Evolutionary conservation across 1,140 invertebrate genomes (phyloP), one percentile per base, ranked within the genome.

Genomic region (Yoshiicerus persimilis): DNA sequence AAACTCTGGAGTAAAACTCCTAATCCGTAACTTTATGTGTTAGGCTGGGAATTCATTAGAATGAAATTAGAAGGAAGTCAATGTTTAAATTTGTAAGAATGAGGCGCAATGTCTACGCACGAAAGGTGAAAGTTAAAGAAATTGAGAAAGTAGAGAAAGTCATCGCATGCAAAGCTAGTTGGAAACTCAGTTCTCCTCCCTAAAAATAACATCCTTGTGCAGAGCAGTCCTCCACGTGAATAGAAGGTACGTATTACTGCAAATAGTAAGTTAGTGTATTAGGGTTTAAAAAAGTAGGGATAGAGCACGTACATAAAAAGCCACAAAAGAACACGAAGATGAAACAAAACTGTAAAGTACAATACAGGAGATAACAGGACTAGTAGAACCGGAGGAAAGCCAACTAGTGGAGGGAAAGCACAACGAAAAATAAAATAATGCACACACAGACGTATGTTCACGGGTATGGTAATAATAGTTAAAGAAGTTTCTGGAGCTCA

Each of bases 61-160:
- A 80, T 80, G 34, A 36, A 80, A 80, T 80, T 80, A 80, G 30
- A 80, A 36, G 32, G 30, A 80, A 36, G 32, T 80, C 75, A 36
- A 80, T 80, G 75, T 80, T 77, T 77, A 77, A 77, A 77, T 77
- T 80, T 80, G 32, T 80, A 36, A 80, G 32, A 80, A 36, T 36
- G n/a, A 80, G 75, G 34, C 30, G 20, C 30, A 77, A 32, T n/a
- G 70, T 77, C 70, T 77, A 36, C 75, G 30, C 30, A 80, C 30
- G 32, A 20, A 80, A 80, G 30, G 75, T 80, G 34, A 80, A 80
- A 80, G 75, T 80, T 80, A 23, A n/a, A 32, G 32, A 80, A 70
- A 16, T 70, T 16, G 16, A 30, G 66, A 70, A 70, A 70, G 66
- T 20, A 70, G 66, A 70, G 25, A 32, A 70, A 70, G 30, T 70